These are phyloP conservation scores for Aythya baeri DNA, from an alignment of 2,113 vertebrate species.

Conservation along the genomic window DNA sequence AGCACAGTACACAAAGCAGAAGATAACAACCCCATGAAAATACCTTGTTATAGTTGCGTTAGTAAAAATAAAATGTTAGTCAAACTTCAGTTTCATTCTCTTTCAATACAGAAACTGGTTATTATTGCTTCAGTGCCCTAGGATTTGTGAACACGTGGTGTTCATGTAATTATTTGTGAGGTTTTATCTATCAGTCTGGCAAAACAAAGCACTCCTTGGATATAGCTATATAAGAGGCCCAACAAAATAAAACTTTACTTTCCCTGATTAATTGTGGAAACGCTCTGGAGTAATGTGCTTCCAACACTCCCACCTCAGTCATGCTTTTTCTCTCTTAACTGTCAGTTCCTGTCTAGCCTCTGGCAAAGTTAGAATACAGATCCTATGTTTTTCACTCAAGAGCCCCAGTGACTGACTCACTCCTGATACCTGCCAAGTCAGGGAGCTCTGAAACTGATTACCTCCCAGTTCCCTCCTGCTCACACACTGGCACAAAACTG, in stretches of 20 bases:
- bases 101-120: not conserved
- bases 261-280: not conserved
- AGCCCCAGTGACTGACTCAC: not conserved
- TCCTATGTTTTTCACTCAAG: not conserved
- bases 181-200: not conserved
- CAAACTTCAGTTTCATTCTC: not conserved
- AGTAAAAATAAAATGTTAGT: not conserved
- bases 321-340: not conserved
- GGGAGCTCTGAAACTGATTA: not conserved
- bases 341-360: not conserved
- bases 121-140: not conserved
- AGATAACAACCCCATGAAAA: not conserved
- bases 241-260: not conserved
- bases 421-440: not conserved
- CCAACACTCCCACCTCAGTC: not conserved
- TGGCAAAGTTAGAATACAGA: not conserved
- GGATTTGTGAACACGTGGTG: not conserved
- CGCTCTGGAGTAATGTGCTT: not conserved
- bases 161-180: accelerated
- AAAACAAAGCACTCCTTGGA: not conserved
- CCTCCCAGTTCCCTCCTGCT: not conserved
- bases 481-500: not conserved
- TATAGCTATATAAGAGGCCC: not conserved
- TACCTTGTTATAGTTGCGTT: not conserved
- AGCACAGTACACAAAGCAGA: not conserved